phyloP scores from a whole-genome alignment of 2,113 vertebrate genomes.

The Spilogale gracilis region DNA sequence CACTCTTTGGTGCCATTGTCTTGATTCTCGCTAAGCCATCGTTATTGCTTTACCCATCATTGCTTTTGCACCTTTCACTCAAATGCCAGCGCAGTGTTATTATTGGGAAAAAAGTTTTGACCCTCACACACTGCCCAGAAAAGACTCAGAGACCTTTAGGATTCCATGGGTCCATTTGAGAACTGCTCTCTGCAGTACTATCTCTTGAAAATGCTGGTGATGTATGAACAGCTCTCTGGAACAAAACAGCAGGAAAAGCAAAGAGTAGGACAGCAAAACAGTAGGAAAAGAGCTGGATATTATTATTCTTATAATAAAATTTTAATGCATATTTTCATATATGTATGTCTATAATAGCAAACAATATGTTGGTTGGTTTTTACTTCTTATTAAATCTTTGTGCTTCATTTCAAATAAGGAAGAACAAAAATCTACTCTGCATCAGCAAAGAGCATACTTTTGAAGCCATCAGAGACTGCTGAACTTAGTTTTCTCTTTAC shows the following conservation, averaged over 20 bases:
- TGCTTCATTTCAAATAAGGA: conserved; percentile 33
- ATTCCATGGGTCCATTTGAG: not conserved
- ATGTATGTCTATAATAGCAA: not conserved
- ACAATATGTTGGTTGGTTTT: not conserved
- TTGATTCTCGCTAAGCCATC: not conserved
- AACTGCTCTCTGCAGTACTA: not conserved
- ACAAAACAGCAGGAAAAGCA: not conserved
- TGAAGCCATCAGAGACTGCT: not conserved
- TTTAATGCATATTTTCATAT: not conserved
- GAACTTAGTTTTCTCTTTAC: conserved; percentile 55
- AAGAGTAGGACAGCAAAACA: not conserved
- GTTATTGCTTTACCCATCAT: not conserved
- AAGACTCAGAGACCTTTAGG: not conserved
- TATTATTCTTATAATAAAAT: not conserved
- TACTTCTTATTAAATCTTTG: conserved; percentile 28
- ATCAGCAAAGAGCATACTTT: not conserved
- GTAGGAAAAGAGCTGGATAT: not conserved
- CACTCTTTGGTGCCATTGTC: not conserved
- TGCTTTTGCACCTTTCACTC: not conserved
- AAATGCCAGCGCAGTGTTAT: not conserved
- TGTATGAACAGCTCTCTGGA: not conserved
- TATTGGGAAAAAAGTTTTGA: conserved; percentile 19
- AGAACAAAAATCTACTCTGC: not conserved
- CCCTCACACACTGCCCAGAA: not conserved
- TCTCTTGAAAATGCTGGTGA: not conserved